Base-by-base conservation (phyloP, 2,888 invertebrate genomes). In the Hypolimnas misippus region DNA sequence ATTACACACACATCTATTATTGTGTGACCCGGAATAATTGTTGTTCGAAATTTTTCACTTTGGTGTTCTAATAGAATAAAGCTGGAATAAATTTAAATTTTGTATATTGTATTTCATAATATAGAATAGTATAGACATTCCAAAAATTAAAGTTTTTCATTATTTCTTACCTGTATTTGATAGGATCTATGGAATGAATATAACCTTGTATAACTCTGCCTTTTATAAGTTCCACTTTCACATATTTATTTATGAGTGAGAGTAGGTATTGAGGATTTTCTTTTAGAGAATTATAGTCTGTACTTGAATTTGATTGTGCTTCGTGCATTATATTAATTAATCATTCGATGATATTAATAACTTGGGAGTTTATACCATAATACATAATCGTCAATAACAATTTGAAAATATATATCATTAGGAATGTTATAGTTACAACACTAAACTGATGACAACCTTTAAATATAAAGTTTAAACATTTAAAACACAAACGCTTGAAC, bases 131-230 rank as follows among this genome's bases (percentile, higher is more conserved):
- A 21, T n/a, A 19, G n/a, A n/a, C n/a, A n/a, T n/a, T n/a, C n/a
- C n/a, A n/a, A n/a, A n/a, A n/a, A n/a, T n/a, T n/a, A n/a, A n/a
- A n/a, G n/a, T n/a, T n/a, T n/a, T n/a, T n/a, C n/a, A n/a, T n/a
- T n/a, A n/a, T n/a, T 21, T 5, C 57, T 76, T 80, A 89, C 89
- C 88, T 88, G 61, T 78, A 66, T 21, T 84, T 76, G n/a, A 84
- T 62, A 38, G 89, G 88, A 69, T 90, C 89, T 56, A 89, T 78
- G 0, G 88, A 84, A 69, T 87, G 83, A 14, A 89, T 66, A 74
- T 83, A 87, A 16, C 90, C 90, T 59, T 62, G 66, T 66, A 78
- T 81, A 2, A 68, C 69, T 21, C 66, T 67, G 57, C 82, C 79
- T 68, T 82, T 85, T 19, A 83, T 78, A 10, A 84, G 67, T 35